Evolutionary conservation across 2,797 vertebrate genomes (phyloP).

Genomic region (Allobates femoralis): DNA sequence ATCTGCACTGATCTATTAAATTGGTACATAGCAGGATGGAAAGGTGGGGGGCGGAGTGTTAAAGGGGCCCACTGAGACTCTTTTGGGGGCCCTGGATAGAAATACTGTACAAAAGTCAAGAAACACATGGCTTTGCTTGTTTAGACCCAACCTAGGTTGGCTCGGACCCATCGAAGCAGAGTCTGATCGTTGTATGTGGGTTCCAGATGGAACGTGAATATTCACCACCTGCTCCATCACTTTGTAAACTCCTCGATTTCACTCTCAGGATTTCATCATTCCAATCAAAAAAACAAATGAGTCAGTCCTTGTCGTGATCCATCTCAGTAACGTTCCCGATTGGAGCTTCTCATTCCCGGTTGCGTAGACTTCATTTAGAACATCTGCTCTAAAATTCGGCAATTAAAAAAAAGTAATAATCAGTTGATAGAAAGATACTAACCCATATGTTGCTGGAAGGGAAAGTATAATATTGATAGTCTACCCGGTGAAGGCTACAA

Average conservation of each 20-base stretch:
- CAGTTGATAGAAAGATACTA: constrained; percentile 36
- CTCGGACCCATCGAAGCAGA: constrained; percentile 40
- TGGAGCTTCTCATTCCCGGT: constrained; percentile 49
- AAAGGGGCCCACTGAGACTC: too few relatives aligned
- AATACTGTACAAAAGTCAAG: constrained; percentile 52
- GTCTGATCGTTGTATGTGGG: not conserved
- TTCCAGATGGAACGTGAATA: constrained; percentile 41
- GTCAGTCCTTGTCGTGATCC: constrained; percentile 58
- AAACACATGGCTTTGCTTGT: constrained; percentile 58
- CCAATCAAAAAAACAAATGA: constrained; percentile 54
- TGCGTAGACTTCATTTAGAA: constrained; percentile 49
- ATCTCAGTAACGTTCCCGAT: constrained; percentile 36
- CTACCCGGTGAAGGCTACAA: constrained; percentile 38
- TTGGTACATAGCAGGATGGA: too few relatives aligned
- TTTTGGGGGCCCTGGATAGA: constrained; percentile 19
- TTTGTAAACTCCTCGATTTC: constrained; percentile 37
- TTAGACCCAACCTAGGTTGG: constrained; percentile 4
- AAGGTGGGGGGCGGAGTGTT: too few relatives aligned
- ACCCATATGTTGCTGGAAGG: constrained; percentile 46
- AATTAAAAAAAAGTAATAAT: constrained; percentile 51
- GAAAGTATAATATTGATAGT: constrained; percentile 21
- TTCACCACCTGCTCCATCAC: constrained; percentile 30
- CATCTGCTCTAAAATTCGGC: constrained; percentile 51
- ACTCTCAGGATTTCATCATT: constrained; percentile 48
- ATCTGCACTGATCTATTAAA: too few relatives aligned